These are phyloP conservation scores for Microcebus jonahi DNA, from an alignment of 2,113 vertebrate genomes.

Conservation along the genomic window DNA sequence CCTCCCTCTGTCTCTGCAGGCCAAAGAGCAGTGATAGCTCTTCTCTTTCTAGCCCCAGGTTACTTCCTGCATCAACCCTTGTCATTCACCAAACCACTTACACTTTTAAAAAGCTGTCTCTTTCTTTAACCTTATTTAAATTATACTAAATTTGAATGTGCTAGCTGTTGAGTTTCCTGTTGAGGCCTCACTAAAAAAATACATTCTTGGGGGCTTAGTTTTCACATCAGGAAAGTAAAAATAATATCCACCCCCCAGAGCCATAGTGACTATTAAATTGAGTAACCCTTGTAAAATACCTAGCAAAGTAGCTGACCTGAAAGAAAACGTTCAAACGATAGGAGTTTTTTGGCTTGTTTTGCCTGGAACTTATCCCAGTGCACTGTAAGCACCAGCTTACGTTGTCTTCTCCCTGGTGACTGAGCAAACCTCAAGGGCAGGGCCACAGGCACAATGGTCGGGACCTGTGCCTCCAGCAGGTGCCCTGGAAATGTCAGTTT, in stretches of 20 bases:
- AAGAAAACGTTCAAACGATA: not conserved
- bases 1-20: not conserved
- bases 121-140: not conserved
- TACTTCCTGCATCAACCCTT: not conserved
- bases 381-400: not conserved
- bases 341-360: not conserved
- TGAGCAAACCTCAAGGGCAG: not conserved
- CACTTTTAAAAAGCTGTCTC: not conserved
- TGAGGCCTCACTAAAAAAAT: not conserved
- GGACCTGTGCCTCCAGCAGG: not conserved
- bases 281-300: not conserved
- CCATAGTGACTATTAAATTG: not conserved
- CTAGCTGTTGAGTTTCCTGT: not conserved
- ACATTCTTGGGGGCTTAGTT: not conserved
- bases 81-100: not conserved
- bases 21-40: not conserved
- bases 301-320: not conserved
- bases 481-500: not conserved
- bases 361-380: not conserved
- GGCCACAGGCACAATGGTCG: not conserved
- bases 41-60: not conserved
- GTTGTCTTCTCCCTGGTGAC: not conserved
- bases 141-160: not conserved
- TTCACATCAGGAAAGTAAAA: constrained; percentile 10
- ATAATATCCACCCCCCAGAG: not conserved